Conservation (phyloP, 2,888 invertebrate genomes). For the Amphipoea oculea region DNA sequence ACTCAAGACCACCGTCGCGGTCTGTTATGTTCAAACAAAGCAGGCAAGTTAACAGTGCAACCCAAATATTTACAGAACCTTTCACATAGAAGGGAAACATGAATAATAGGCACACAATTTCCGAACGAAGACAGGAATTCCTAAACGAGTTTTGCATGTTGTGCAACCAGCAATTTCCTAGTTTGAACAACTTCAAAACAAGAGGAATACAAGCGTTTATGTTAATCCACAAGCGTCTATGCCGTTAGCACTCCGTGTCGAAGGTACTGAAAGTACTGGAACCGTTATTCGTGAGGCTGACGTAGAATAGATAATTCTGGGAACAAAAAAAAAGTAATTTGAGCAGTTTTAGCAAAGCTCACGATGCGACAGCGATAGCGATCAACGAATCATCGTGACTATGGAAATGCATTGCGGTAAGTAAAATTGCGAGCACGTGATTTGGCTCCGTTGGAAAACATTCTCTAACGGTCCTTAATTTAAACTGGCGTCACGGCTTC, state of each 20-base stretch:
- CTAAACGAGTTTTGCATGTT: slow-evolving; percentile 60
- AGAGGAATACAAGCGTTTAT: slow-evolving; percentile 72
- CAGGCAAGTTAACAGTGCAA: slow-evolving; percentile 33
- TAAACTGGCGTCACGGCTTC: slow-evolving; percentile 5
- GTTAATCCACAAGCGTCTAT: slow-evolving; percentile 70
- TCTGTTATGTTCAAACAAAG: slow-evolving; percentile 50
- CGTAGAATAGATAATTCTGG: slow-evolving; percentile 63
- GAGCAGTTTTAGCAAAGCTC: slow-evolving; percentile 39
- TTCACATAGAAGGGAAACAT: slow-evolving; percentile 28
- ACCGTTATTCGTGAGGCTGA: slow-evolving; percentile 69
- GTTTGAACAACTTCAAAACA: slow-evolving; percentile 63
- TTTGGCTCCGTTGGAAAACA: slow-evolving; percentile 22
- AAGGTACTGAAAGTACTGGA: slow-evolving; percentile 55
- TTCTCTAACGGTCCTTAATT: slow-evolving; percentile 37
- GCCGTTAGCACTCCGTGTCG: slow-evolving; percentile 58
- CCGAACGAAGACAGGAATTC: slow-evolving; percentile 52
- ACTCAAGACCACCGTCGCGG: slow-evolving; percentile 25
- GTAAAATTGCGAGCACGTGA: slow-evolving; percentile 42
- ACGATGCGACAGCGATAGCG: slow-evolving; percentile 56
- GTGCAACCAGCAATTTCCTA: slow-evolving; percentile 69
- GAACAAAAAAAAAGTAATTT: slow-evolving; percentile 43
- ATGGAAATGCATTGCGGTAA: slow-evolving; percentile 38
- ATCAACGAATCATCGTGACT: slow-evolving; percentile 58
- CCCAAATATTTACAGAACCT: slow-evolving; percentile 46
- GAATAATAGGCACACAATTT: slow-evolving; percentile 51